Base-by-base conservation (phyloP, 2,113 vertebrate species). In the Montifringilla adamsi region DNA sequence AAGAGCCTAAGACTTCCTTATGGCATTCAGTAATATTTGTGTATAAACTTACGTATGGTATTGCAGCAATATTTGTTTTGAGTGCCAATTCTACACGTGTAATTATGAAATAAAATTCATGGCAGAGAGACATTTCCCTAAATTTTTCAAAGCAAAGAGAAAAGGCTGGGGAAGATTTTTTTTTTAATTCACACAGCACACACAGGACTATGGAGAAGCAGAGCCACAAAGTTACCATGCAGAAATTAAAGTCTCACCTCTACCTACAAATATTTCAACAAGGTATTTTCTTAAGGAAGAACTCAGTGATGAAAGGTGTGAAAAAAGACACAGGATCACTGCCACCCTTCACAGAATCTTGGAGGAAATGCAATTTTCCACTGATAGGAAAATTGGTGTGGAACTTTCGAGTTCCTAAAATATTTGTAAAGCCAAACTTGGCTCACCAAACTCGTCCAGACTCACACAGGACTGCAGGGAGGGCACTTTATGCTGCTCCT, bases 261-360 rank as follows among this genome's bases (percentile, higher is more conserved):
- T 21, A 20, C 3, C 46, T 35, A 30, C 23, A 64, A 41, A 64
- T 49, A 49, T 24, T n/a, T 20, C 31, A 67, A 33, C 11, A n/a
- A 63, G 31, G 3, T 22, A 6, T 26, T 60, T 33, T 7, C 4
- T 35, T 22, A 24, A 2, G 35, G 6, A 3, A 39, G 5, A 35
- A 76, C 72, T n/a, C 3, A 26, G n/a, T 0, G 2, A 31, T 19
- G 49, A 49, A 15, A 21, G 6, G 21, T n/a, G 12, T 0, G 3
- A 33, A 27, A 35, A 39, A n/a, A 49, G 6, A 13, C 59, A 44
- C 2, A 4, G 20, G 9, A 11, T 6, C 56, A 31, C 15, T 47
- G 13, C 9, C 55, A 68, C 3, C 8, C 7, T 55, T 35, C 33
- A 37, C 4, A 55, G 31, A 64, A 55, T 16, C 15, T 5, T 8